Evolutionary conservation across 2,888 invertebrate genomes (phyloP).

Genomic region (Tetragnatha montana): DNA sequence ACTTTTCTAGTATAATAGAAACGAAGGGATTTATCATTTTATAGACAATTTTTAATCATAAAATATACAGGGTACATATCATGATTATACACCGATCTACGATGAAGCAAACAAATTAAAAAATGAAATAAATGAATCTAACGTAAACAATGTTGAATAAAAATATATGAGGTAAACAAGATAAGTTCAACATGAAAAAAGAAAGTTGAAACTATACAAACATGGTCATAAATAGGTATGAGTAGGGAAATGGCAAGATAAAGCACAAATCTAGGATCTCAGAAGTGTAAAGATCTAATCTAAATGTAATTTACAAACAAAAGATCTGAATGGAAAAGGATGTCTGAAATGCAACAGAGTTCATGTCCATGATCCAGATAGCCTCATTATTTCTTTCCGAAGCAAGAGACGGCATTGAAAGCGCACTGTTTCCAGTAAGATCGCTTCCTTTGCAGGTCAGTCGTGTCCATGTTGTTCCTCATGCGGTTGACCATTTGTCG

Average conservation of each 20-base stretch:
- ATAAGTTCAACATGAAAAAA: not conserved
- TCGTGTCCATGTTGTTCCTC: conserved; percentile 79
- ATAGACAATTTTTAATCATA: conserved; percentile 30
- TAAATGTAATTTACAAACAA: conserved; percentile 29
- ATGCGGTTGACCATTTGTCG: conserved; percentile 79
- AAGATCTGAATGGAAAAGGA: not conserved
- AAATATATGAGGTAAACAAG: not conserved
- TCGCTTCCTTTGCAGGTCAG: conserved; percentile 78
- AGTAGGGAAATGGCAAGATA: not conserved
- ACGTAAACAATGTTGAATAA: not conserved
- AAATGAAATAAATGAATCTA: not conserved
- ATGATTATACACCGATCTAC: not conserved
- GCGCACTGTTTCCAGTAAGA: conserved; percentile 80
- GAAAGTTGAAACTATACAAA: not conserved
- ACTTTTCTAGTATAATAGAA: not conserved
- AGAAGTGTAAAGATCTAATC: conserved; percentile 31
- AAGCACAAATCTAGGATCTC: not conserved
- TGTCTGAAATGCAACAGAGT: not conserved
- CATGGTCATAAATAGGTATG: not conserved
- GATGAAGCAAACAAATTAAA: not conserved
- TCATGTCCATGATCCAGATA: not conserved
- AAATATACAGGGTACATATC: conserved; percentile 27
- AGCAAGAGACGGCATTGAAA: conserved; percentile 80
- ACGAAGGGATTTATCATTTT: conserved; percentile 12
- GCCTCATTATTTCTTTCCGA: conserved; percentile 76